Evolutionary conservation across 2,888 invertebrate genomes (phyloP).

Genomic region (Troglohyphantes excavatus): DNA sequence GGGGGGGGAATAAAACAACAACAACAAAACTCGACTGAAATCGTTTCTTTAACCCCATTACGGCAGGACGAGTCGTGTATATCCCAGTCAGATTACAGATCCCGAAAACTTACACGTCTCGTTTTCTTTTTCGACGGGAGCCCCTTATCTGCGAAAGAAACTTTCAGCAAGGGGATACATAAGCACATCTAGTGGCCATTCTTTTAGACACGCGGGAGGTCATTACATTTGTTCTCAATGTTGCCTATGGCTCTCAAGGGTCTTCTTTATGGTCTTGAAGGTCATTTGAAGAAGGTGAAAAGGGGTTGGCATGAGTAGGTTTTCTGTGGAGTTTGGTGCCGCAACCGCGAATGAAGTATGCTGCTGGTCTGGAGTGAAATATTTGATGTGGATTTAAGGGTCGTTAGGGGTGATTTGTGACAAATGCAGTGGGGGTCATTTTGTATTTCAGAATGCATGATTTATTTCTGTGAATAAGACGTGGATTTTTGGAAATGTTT

Average conservation of each 20-base stretch:
- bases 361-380: too few species aligned
- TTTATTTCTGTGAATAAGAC: too few species aligned
- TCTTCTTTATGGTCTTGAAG: constrained; percentile 20
- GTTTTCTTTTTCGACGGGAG: background rate
- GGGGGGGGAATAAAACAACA: background rate
- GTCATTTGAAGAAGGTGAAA: constrained; percentile 34
- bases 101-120: background rate
- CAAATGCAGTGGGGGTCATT: too few species aligned
- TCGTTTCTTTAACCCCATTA: constrained; percentile 20
- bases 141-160: constrained; percentile 12
- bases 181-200: constrained; percentile 15
- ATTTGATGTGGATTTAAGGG: too few species aligned
- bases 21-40: background rate
- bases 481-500: too few species aligned
- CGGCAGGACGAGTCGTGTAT: background rate
- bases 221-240: constrained; percentile 56
- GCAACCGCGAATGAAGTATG: too few species aligned
- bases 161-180: constrained; percentile 32
- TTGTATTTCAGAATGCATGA: too few species aligned
- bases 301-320: background rate
- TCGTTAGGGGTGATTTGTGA: too few species aligned
- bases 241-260: constrained; percentile 48
- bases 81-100: constrained; percentile 45
- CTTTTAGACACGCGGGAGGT: background rate
- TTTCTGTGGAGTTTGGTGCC: background rate